Evolutionary conservation across 2,797 vertebrate species (phyloP).

Genomic region (Acropternis orthonyx): DNA sequence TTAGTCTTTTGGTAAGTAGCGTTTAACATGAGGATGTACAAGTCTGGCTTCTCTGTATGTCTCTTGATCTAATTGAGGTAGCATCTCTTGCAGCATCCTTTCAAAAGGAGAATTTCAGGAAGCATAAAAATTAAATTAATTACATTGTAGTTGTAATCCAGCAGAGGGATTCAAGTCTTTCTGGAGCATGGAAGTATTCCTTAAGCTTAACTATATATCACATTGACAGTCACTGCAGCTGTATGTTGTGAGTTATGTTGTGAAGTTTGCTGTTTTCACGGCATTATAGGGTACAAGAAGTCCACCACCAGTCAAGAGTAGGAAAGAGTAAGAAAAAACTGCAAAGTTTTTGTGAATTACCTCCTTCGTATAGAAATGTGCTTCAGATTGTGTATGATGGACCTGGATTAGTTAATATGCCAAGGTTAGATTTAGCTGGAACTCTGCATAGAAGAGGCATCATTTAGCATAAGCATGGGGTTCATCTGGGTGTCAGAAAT

Average conservation of each 20-base stretch:
- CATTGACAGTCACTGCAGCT: neutral
- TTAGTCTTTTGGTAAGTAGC: neutral
- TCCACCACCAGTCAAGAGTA: neutral
- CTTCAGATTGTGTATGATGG: neutral
- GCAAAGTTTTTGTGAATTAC: neutral
- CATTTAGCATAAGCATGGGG: neutral
- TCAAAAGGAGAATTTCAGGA: neutral
- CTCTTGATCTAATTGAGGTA: neutral
- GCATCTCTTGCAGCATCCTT: neutral
- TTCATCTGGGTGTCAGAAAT: conserved; percentile 39
- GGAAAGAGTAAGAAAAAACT: neutral
- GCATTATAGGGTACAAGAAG: neutral
- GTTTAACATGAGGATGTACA: neutral
- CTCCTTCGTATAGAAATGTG: neutral
- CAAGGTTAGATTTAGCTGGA: neutral
- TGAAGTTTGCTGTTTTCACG: neutral
- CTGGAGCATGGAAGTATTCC: neutral
- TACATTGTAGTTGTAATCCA: neutral
- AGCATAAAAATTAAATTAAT: neutral
- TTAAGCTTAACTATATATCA: neutral
- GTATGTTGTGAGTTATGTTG: neutral
- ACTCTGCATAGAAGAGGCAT: neutral
- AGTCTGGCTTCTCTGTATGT: neutral
- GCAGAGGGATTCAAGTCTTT: neutral
- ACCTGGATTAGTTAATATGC: neutral